phyloP scores from a whole-genome alignment of 2,797 vertebrate species.

The Linurgus olivaceus region DNA sequence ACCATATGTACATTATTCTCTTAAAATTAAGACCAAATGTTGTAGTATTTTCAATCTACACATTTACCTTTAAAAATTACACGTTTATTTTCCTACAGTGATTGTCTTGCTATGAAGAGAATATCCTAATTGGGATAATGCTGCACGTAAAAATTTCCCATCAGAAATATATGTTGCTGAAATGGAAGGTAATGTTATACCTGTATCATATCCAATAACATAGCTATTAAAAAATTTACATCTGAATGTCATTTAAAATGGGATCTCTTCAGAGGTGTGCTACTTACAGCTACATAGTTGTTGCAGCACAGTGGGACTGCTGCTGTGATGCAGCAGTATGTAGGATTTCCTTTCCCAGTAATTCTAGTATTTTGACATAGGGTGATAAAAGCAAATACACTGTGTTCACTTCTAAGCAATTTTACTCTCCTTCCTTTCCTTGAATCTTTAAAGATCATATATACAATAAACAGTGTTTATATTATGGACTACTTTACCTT shows the following conservation, averaged over 20 bases:
- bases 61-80: neutral
- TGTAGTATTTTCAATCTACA: neutral
- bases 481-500: neutral
- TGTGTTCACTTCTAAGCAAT: neutral
- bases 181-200: neutral
- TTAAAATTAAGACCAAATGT: neutral
- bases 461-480: neutral
- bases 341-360: neutral
- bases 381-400: neutral
- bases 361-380: neutral
- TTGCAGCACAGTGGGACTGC: neutral
- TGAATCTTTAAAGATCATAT: conserved; percentile 23
- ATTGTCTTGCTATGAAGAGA: conserved; percentile 9
- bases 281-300: neutral
- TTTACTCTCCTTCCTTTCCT: neutral
- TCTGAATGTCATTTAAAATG: neutral
- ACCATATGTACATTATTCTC: neutral
- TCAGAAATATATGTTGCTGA: neutral
- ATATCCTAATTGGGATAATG: neutral
- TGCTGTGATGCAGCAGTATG: neutral
- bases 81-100: neutral
- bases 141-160: neutral
- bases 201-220: neutral
- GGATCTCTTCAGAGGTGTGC: neutral
- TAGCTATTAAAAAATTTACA: neutral